Evolutionary conservation across 2,113 vertebrate species (phyloP), one percentile per base, ranked within the genome.

Genomic region (Catharus minimus): DNA sequence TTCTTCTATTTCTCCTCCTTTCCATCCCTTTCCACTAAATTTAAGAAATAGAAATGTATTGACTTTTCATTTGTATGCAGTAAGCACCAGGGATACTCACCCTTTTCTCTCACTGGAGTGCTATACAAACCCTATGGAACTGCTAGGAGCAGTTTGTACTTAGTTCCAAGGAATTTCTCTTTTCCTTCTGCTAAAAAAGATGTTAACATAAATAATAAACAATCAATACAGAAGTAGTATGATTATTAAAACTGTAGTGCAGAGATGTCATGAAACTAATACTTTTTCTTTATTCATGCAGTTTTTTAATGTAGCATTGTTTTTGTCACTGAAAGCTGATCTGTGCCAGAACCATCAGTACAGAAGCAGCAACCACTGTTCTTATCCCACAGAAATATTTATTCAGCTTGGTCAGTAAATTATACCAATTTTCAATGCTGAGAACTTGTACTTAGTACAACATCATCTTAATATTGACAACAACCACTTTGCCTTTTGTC

Each of bases 381-480:
- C 74, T 82, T 87, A 86, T 44, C 77, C 81, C 95, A 96, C 91
- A 82, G 90, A 91, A 96, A 78, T 95, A 95, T 96, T 97, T 97
- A 97, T 97, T 97, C 93, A 72, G 84, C 92, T 96, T 95, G 88
- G 86, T 97, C 95, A 96, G 81, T 94, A 91, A 95, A 82, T 64
- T 78, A 86, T 81, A 94, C 78, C 57, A 62, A 72, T 79, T 44
- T 85, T 86, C 67, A 90, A 92, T 73, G 67, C 49, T 71, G 91
- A 68, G 57, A 85, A 53, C 36, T 88, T 95, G 69, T 80, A 87
- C 96, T 94, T 92, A 73, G 94, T 96, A 97, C 93, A 90, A 93
- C 86, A 89, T 43, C 84, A 67, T 84, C 60, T 64, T 91, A 27
- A 64, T 62, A 90, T 77, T 86, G 89, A 97, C 91, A 94, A 94